A percentile compares a stretch with the other conserved stretches of the same genome.
These are phyloP conservation scores for Gasterosteus aculeatus DNA, from an alignment of 2,113 vertebrate species.

Conservation along the genomic window DNA sequence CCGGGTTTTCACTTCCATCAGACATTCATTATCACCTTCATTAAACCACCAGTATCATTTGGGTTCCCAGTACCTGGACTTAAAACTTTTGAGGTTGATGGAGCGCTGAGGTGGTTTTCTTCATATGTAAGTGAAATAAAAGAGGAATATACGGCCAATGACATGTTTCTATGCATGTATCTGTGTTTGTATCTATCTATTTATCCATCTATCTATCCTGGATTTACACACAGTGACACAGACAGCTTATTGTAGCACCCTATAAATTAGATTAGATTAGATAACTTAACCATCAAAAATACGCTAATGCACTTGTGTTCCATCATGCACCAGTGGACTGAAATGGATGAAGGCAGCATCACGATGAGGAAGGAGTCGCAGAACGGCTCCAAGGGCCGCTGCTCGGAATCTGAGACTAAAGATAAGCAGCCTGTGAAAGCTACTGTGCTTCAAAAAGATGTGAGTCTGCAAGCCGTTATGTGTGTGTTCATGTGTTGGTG, in stretches of 20 bases:
- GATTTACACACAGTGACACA: too few relatives aligned
- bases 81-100: constrained; percentile 19
- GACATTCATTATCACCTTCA: constrained; percentile 41
- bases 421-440: constrained; percentile 51
- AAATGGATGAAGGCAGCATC: constrained; percentile 49
- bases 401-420: background rate
- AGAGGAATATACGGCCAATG: too few relatives aligned
- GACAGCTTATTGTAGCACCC: too few relatives aligned
- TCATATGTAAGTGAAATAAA: constrained; percentile 50
- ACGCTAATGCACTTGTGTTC: background rate
- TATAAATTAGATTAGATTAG: background rate
- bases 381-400: constrained; percentile 37
- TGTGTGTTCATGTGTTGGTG: background rate
- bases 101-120: constrained; percentile 26
- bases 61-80: constrained; percentile 3
- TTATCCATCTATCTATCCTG: too few relatives aligned
- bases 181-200: background rate
- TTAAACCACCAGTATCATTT: constrained; percentile 26
- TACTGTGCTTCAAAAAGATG: constrained; percentile 75
- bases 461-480: constrained; percentile 43
- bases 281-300: background rate
- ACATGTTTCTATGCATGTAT: background rate
- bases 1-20: constrained; percentile 42
- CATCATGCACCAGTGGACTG: constrained; percentile 8
- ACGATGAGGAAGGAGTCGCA: constrained; percentile 43